A percentile compares a stretch with the other conserved stretches of the same genome.
phyloP scores from a whole-genome alignment of 2,888 invertebrate species.

The Meiosimyza platycephala region DNA sequence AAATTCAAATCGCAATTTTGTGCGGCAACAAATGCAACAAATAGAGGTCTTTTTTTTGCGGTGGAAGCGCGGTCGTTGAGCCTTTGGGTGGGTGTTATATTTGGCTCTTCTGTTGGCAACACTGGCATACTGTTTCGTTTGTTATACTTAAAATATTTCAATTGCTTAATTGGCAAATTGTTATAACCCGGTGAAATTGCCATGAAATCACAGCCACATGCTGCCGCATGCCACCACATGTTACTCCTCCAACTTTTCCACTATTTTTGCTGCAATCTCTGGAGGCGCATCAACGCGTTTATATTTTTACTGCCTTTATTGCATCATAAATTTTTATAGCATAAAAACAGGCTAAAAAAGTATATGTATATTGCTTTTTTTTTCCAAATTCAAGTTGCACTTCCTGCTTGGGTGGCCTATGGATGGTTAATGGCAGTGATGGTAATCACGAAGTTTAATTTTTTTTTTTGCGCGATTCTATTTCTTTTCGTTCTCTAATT shows the following conservation, averaged over 20 bases:
- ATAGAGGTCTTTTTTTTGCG: no score
- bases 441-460: not conserved
- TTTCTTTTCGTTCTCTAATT: constrained; percentile 3
- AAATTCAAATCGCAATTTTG: no score
- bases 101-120: no score
- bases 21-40: no score
- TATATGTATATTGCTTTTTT: constrained; percentile 39
- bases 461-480: constrained; percentile 1
- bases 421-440: not conserved
- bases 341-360: constrained; percentile 39
- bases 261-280: not conserved
- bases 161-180: constrained; percentile 64
- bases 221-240: constrained; percentile 21
- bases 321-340: constrained; percentile 56
- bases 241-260: constrained; percentile 1
- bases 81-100: no score
- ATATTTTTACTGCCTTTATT: constrained; percentile 24
- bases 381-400: constrained; percentile 47
- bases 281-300: not conserved
- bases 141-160: constrained; percentile 51
- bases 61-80: no score
- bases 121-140: no score
- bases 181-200: constrained; percentile 52
- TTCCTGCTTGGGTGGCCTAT: constrained; percentile 54
- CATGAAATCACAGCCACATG: constrained; percentile 52